A percentile compares a stretch with the other conserved stretches of the same genome.
These are phyloP conservation scores for Anabas testudineus DNA, from an alignment of 2,797 vertebrate genomes.

Conservation along the genomic window DNA sequence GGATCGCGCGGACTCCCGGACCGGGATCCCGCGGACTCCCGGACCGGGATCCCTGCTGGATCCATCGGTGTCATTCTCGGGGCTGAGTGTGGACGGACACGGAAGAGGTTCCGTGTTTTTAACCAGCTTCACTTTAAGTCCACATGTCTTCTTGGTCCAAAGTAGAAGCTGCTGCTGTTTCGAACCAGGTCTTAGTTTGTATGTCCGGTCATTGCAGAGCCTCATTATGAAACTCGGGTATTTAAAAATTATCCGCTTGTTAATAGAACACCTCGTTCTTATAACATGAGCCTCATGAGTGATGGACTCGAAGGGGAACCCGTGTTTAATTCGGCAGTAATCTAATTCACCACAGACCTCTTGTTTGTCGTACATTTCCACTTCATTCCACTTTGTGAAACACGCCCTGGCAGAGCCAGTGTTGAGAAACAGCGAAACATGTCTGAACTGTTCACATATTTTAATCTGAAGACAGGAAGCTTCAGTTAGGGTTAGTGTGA, in stretches of 20 bases:
- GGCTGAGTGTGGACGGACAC: too few relatives aligned
- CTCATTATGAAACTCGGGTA: rapidly evolving
- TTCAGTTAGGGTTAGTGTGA: not conserved
- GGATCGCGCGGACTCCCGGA: too few relatives aligned
- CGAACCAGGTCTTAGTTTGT: too few relatives aligned
- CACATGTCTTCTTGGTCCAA: too few relatives aligned
- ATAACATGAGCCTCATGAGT: rapidly evolving
- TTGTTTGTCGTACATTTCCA: rapidly evolving
- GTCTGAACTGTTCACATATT: constrained; percentile 2
- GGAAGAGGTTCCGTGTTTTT: too few relatives aligned
- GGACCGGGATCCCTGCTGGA: too few relatives aligned
- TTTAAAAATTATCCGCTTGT: not conserved
- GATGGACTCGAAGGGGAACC: rapidly evolving
- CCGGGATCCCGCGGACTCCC: too few relatives aligned
- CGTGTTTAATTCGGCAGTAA: rapidly evolving
- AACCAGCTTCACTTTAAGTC: too few relatives aligned
- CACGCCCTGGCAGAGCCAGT: not conserved
- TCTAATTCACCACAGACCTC: rapidly evolving
- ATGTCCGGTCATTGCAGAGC: constrained; percentile 4
- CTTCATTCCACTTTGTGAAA: not conserved
- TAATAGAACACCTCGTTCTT: rapidly evolving
- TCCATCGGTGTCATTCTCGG: too few relatives aligned
- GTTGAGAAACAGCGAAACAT: not conserved
- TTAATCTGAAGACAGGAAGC: not conserved
- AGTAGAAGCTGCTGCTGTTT: too few relatives aligned